Base-by-base conservation (phyloP, 2,888 invertebrate genomes). In the Nudaria mundana region DNA sequence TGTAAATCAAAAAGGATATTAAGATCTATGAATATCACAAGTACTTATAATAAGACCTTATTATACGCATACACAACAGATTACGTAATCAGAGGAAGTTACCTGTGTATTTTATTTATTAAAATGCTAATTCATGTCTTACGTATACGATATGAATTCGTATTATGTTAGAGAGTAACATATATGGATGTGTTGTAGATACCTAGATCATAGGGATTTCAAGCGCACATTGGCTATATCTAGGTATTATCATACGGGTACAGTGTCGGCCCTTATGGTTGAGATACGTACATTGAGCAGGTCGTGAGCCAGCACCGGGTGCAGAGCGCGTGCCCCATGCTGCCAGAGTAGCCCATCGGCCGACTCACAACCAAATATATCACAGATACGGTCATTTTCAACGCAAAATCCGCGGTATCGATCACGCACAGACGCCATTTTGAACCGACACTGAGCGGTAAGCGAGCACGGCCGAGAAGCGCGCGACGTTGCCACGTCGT, bases 361-460 rank as follows among this genome's bases (percentile, higher is more conserved):
- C 83, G 81, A 84, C 86, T 78, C 81, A 83, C 81, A 76, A 81
- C 78, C 73, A 80, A 73, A 81, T 77, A 75, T 64, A 82, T 79
- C 87, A 87, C 87, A 76, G 74, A 78, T 78, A 78, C 75, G 72
- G 76, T 70, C 81, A 83, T 84, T 87, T 84, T 76, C 69, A 76
- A 83, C 81, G 71, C 64, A 75, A 84, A 79, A 81, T 78, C 76
- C 87, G 80, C 87, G 70, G 81, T 87, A 88, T 88, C 84, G 88
- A 88, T 88, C 88, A 88, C 88, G 76, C 88, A 86, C 87, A 78
- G 79, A 71, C 86, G 87, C 88, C 87, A 88, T 88, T 87, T 88
- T 88, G 87, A 82, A 84, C 81, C 78, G 84, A 84, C 85, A 87
- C 87, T 87, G 82, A 84, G 24, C 24, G 3, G 20, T 20, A n/a